phyloP scores from a whole-genome alignment of 2,113 vertebrate species.

The Falco punctatus region DNA sequence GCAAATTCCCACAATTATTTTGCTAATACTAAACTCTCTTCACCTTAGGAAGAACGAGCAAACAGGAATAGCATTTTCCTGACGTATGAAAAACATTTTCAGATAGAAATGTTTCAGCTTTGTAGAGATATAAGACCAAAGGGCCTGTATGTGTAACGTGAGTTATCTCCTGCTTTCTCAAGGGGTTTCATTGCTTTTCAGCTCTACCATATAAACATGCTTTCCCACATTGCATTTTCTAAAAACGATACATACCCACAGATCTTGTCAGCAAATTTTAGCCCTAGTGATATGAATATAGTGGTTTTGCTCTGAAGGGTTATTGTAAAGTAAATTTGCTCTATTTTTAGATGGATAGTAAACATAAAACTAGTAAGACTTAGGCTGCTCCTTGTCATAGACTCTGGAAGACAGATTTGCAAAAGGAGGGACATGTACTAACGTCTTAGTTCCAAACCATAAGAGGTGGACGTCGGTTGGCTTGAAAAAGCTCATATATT shows the following conservation, averaged over 20 bases:
- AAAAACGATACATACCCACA: not conserved
- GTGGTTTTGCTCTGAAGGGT: not conserved
- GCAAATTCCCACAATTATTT: conserved; percentile 29
- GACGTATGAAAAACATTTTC: not conserved
- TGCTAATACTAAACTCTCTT: conserved; percentile 2
- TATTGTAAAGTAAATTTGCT: not conserved
- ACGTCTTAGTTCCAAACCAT: too few species aligned
- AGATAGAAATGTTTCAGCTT: not conserved
- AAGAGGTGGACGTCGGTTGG: rapidly evolving
- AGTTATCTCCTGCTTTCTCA: conserved; percentile 26
- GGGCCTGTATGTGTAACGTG: not conserved
- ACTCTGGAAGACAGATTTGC: not conserved
- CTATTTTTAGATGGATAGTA: not conserved
- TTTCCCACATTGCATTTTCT: not conserved
- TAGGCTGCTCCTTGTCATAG: not conserved
- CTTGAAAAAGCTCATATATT: not conserved
- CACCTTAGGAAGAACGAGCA: not conserved
- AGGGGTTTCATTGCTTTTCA: conserved; percentile 27
- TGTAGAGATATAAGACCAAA: not conserved
- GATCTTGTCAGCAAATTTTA: conserved; percentile 4
- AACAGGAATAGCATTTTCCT: conserved; percentile 28
- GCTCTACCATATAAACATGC: not conserved
- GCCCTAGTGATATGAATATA: not conserved
- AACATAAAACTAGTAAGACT: not conserved
- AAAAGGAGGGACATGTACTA: not conserved